phyloP scores from a whole-genome alignment of 2,113 vertebrate genomes.

The Megaceryle torquata region DNA sequence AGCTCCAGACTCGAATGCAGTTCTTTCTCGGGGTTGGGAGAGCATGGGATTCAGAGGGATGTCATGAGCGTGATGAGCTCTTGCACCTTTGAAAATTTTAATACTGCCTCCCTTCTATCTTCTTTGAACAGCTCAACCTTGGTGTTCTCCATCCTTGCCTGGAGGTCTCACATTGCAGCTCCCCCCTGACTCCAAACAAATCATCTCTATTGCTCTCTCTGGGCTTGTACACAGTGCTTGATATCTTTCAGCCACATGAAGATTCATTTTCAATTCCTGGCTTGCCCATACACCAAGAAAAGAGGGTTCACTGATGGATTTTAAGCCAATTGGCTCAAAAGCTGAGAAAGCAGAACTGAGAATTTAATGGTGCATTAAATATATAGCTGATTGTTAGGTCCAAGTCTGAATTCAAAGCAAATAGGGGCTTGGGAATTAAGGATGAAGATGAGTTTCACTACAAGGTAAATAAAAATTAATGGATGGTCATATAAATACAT shows the following conservation, averaged over 20 bases:
- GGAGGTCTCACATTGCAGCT: neutral
- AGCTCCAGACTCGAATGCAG: neutral
- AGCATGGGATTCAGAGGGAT: rapidly evolving
- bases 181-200: too few species aligned
- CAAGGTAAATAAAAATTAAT: conserved; percentile 48
- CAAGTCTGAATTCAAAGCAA: neutral
- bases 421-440: neutral
- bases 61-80: rapidly evolving
- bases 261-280: neutral
- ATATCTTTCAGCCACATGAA: neutral
- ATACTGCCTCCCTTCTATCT: neutral
- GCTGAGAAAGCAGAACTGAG: neutral
- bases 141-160: neutral
- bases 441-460: neutral
- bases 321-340: neutral
- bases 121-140: neutral
- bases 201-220: neutral
- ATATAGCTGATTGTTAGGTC: neutral
- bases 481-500: neutral
- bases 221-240: neutral
- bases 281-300: neutral
- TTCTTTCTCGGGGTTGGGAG: neutral
- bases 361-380: conserved; percentile 8
- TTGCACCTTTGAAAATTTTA: neutral
- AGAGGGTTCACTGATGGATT: neutral